These are phyloP conservation scores for Thymelicus acteon DNA, from an alignment of 2,888 invertebrate genomes.

Conservation along the genomic window DNA sequence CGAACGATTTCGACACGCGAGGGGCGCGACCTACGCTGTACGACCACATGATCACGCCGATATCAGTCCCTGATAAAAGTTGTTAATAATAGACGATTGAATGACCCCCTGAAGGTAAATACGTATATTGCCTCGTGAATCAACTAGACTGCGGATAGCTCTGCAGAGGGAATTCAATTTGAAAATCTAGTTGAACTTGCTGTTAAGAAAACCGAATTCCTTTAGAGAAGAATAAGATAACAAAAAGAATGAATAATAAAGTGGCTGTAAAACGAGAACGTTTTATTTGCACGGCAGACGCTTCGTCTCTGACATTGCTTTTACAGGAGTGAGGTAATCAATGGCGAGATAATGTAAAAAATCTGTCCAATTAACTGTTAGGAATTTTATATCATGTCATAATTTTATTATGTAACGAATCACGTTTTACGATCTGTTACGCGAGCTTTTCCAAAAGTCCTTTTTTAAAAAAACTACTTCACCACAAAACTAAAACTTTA, in stretches of 20 bases:
- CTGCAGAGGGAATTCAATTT: constrained; percentile 22
- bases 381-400: neutral
- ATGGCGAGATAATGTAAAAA: constrained; percentile 11
- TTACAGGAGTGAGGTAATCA: constrained; percentile 20
- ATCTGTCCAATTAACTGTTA: constrained; percentile 9
- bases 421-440: too few relatives aligned
- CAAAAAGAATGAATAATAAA: constrained; percentile 52
- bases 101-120: constrained; percentile 51
- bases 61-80: constrained; percentile 29
- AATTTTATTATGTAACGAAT: too few relatives aligned
- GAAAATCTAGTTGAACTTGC: constrained; percentile 15
- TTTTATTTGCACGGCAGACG: constrained; percentile 30
- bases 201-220: constrained; percentile 25
- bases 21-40: constrained; percentile 51
- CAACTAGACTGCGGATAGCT: constrained; percentile 3
- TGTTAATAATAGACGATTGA: constrained; percentile 25
- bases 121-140: neutral
- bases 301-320: constrained; percentile 14
- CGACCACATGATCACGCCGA: constrained; percentile 50
- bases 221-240: constrained; percentile 30
- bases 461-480: too few relatives aligned
- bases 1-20: constrained; percentile 69
- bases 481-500: too few relatives aligned
- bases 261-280: constrained; percentile 36
- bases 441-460: too few relatives aligned